These are phyloP conservation scores for Mya arenaria DNA, from an alignment of 1,140 invertebrate genomes.

Conservation along the genomic window DNA sequence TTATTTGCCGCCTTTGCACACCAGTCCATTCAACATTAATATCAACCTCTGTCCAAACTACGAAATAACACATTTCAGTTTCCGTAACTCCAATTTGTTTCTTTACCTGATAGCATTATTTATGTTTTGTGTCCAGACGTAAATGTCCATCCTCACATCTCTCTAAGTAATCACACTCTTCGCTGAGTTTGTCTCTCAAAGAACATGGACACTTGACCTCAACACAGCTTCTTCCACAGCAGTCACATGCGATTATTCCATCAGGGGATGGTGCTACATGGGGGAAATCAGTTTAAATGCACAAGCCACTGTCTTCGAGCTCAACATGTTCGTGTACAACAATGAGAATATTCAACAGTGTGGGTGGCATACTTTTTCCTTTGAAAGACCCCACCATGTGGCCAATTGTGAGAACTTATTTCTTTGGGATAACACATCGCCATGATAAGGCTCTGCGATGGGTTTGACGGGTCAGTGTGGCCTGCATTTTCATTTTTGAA, in stretches of 20 bases:
- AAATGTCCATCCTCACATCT: not conserved
- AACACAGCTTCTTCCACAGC: constrained; percentile 46
- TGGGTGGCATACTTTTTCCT: not conserved
- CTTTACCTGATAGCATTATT: constrained; percentile 50
- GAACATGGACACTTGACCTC: constrained; percentile 47
- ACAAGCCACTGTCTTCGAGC: not conserved
- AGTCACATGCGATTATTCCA: constrained; percentile 32
- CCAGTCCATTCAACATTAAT: constrained; percentile 20
- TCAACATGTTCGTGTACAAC: not conserved
- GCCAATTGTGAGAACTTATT: not conserved
- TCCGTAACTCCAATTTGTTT: constrained; percentile 25
- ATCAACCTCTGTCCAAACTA: constrained; percentile 38
- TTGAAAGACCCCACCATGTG: constrained; percentile 6
- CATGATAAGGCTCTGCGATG: not conserved
- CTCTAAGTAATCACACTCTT: not conserved
- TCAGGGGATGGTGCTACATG: constrained; percentile 42
- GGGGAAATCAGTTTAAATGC: constrained; percentile 33
- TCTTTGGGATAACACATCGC: not conserved
- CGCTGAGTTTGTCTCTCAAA: not conserved
- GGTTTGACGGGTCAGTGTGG: not conserved
- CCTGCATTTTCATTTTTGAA: not conserved
- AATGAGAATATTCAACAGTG: not conserved
- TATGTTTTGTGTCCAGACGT: constrained; percentile 16
- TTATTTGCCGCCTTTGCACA: not conserved
- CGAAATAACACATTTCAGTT: constrained; percentile 25